Evolutionary conservation across 2,113 vertebrate species (phyloP).

Genomic region (Xenopus laevis): DNA sequence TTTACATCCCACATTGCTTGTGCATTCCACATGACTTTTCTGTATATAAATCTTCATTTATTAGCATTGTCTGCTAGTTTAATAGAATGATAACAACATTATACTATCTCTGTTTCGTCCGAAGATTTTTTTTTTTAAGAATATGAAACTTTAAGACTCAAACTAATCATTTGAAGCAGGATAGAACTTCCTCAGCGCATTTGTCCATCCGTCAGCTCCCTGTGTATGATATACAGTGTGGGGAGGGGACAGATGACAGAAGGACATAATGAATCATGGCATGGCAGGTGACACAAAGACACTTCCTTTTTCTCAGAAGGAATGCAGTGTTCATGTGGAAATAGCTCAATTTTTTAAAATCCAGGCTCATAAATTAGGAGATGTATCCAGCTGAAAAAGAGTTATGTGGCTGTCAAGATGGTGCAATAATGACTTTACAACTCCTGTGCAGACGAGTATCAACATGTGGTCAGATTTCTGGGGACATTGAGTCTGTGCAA

Average conservation of each 20-base stretch:
- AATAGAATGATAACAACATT: background rate
- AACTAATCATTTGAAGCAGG: conserved; percentile 28
- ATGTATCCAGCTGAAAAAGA: conserved; percentile 58
- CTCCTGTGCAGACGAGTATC: conserved; percentile 39
- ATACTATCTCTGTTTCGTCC: background rate
- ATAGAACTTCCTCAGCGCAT: conserved; percentile 28
- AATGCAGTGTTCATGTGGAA: conserved; percentile 45
- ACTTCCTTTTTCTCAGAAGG: conserved; percentile 45
- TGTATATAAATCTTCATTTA: background rate
- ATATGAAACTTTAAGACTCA: conserved; percentile 19
- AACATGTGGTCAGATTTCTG: conserved; percentile 26
- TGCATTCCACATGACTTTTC: too few species aligned
- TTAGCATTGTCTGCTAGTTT: background rate
- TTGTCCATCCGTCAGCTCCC: conserved; percentile 41
- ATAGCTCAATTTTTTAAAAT: conserved; percentile 46
- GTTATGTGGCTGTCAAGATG: conserved; percentile 56
- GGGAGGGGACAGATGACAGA: conserved; percentile 41
- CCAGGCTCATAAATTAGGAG: conserved; percentile 53
- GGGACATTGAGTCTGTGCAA: conserved; percentile 20
- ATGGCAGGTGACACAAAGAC: conserved; percentile 43
- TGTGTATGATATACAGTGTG: conserved; percentile 35
- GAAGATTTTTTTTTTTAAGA: background rate
- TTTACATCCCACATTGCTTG: too few species aligned
- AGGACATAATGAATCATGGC: conserved; percentile 44
- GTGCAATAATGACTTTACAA: conserved; percentile 46